Percentiles rank a stretch among this genome's conserved stretches.
Conservation (phyloP, 2,888 invertebrate species). For the Leucozona laternaria region DNA sequence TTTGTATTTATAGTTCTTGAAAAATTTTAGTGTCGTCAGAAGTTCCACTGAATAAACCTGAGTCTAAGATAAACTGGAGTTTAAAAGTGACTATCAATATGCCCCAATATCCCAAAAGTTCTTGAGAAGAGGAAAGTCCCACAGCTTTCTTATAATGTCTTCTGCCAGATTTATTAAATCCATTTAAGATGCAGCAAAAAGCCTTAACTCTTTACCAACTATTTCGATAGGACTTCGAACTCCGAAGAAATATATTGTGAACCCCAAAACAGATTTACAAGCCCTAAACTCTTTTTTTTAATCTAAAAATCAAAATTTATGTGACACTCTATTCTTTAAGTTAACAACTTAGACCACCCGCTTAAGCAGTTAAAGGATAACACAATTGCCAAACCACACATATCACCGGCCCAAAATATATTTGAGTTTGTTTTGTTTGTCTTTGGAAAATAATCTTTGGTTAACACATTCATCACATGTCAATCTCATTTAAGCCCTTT, state of each 20-base stretch:
- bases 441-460: constrained; percentile 32
- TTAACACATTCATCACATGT: constrained; percentile 68
- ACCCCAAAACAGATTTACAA: background rate
- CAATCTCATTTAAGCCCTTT: constrained; percentile 61
- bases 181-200: too few relatives aligned
- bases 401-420: background rate
- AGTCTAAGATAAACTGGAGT: too few relatives aligned
- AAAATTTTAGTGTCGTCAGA: too few relatives aligned
- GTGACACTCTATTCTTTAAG: background rate
- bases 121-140: too few relatives aligned
- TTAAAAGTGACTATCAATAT: too few relatives aligned
- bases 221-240: too few relatives aligned
- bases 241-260: background rate
- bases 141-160: too few relatives aligned
- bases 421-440: constrained; percentile 12
- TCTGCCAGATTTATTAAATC: too few relatives aligned
- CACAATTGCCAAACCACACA: constrained; percentile 4
- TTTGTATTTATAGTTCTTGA: too few relatives aligned
- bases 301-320: background rate
- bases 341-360: constrained; percentile 53
- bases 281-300: background rate
- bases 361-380: constrained; percentile 65
- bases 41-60: too few relatives aligned
- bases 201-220: too few relatives aligned
- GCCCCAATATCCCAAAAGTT: too few relatives aligned